These are phyloP conservation scores for Euplexia lucipara DNA, from an alignment of 2,888 invertebrate species.

Conservation along the genomic window DNA sequence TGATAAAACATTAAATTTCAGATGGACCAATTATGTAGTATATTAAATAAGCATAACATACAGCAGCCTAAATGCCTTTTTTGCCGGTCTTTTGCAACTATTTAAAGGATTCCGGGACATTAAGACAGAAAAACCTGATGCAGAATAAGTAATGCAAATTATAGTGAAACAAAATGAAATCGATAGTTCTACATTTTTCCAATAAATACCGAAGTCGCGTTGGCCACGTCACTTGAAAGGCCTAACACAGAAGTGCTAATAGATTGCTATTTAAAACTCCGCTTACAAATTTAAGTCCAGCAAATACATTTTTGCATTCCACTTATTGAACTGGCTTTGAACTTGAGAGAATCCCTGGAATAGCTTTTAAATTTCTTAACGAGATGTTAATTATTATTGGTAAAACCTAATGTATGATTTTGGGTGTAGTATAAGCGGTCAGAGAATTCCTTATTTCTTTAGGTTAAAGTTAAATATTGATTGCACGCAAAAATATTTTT, in stretches of 20 bases:
- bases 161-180: too few species aligned
- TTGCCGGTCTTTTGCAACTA: too few species aligned
- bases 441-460: too few species aligned
- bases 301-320: slow-evolving; percentile 83
- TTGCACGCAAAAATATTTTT: background rate
- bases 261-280: slow-evolving; percentile 82
- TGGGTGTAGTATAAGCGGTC: background rate
- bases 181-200: background rate
- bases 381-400: slow-evolving; percentile 34
- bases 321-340: slow-evolving; percentile 44
- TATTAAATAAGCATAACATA: too few species aligned
- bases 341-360: slow-evolving; percentile 34
- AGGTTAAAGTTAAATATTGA: too few species aligned
- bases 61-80: too few species aligned
- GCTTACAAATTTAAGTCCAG: slow-evolving; percentile 75
- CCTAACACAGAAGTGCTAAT: slow-evolving; percentile 83
- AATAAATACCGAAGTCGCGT: slow-evolving; percentile 36
- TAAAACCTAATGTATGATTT: background rate
- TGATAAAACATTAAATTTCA: too few species aligned
- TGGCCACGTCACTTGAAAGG: slow-evolving; percentile 48
- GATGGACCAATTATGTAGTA: too few species aligned
- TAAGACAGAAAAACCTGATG: too few species aligned
- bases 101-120: too few species aligned
- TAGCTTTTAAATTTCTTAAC: slow-evolving; percentile 41
- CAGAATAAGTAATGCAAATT: too few species aligned